Evolutionary conservation across 2,113 vertebrate species (phyloP).

Genomic region (Rhegmatorhina hoffmannsi): DNA sequence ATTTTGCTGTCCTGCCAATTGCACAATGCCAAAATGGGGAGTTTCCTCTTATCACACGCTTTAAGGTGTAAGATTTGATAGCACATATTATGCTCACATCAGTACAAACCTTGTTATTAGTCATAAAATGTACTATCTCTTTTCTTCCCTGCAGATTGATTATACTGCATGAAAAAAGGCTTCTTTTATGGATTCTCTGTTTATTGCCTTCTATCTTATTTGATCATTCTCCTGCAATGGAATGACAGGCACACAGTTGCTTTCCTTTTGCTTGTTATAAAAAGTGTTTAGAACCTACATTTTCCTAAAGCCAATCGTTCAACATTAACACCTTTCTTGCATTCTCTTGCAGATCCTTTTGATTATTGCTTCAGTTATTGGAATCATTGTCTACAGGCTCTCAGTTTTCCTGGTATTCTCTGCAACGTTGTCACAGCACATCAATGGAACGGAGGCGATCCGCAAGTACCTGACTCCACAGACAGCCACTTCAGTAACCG

Average conservation of each 20-base stretch:
- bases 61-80: background rate
- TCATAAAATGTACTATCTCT: constrained; percentile 1
- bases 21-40: background rate
- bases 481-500: constrained; percentile 90
- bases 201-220: background rate
- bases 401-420: constrained; percentile 90
- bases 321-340: background rate
- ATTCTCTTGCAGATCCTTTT: constrained; percentile 82
- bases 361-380: constrained; percentile 90
- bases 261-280: background rate
- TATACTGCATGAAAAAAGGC: background rate
- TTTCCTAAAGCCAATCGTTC: background rate
- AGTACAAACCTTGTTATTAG: constrained; percentile 2
- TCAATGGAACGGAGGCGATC: constrained; percentile 79
- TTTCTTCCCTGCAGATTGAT: background rate
- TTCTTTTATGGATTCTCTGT: background rate
- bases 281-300: background rate
- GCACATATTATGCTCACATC: background rate
- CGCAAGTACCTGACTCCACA: constrained; percentile 92
- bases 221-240: background rate
- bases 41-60: background rate
- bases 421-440: constrained; percentile 66
- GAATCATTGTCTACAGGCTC: constrained; percentile 91
- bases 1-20: background rate
- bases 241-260: background rate